Evolutionary conservation across 2,113 vertebrate genomes (phyloP).

Genomic region (Butorides virescens): DNA sequence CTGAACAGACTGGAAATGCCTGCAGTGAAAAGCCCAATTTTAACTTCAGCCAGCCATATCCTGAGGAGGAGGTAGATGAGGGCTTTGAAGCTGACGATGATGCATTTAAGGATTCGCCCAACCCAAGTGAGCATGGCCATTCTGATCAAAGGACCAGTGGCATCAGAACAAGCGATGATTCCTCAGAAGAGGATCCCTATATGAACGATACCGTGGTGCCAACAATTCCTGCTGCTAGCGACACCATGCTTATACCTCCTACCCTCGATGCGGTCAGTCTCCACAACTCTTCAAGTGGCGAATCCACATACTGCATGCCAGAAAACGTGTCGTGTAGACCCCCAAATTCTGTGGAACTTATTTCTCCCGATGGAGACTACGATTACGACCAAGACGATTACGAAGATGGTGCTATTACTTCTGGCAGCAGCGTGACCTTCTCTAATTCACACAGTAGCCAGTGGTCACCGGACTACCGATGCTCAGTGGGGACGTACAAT

Average conservation of each 20-base stretch:
- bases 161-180: conserved; percentile 95
- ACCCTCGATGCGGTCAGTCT: conserved; percentile 63
- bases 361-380: conserved; percentile 87
- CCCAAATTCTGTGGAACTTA: conserved; percentile 78
- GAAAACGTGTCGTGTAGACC: conserved; percentile 71
- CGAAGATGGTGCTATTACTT: conserved; percentile 86
- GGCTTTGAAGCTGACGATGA: conserved; percentile 95
- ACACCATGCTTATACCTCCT: conserved; percentile 55
- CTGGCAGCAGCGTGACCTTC: conserved; percentile 88
- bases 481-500: conserved; percentile 90
- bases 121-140: conserved; percentile 94
- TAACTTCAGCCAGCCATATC: conserved; percentile 83
- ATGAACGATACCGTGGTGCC: conserved; percentile 87
- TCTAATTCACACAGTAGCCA: conserved; percentile 85
- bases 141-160: conserved; percentile 96
- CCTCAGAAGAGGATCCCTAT: conserved; percentile 95
- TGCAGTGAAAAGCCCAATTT: conserved; percentile 72
- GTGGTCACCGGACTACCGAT: conserved; percentile 91
- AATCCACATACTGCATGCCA: conserved; percentile 81
- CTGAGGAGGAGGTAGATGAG: conserved; percentile 92
- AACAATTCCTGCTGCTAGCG: conserved; percentile 45
- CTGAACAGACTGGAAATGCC: conserved; percentile 5
- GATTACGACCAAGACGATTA: conserved; percentile 92
- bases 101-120: conserved; percentile 94
- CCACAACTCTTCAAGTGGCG: conserved; percentile 75